Conservation (phyloP, 1,140 invertebrate species). For the Zaprionus nigranus region DNA sequence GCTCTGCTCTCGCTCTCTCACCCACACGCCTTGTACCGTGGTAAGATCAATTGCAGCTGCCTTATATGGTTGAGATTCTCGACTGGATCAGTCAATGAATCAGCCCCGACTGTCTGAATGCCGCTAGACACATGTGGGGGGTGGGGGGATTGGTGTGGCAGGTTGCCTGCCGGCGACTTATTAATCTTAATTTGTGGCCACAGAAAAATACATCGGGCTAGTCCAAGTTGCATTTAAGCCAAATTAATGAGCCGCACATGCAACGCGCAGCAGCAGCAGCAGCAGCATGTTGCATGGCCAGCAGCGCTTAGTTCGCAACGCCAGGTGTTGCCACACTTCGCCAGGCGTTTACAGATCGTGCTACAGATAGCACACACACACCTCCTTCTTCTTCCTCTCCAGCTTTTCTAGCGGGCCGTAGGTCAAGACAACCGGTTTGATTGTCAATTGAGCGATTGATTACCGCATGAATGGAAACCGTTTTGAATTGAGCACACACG, state of each 20-base stretch:
- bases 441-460: slow-evolving; percentile 16
- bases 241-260: slow-evolving; percentile 39
- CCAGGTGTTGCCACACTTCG: slow-evolving; percentile 3
- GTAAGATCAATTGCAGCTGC: slow-evolving; percentile 38
- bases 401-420: not conserved
- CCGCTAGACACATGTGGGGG: slow-evolving; percentile 21
- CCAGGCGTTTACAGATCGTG: slow-evolving; percentile 23
- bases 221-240: slow-evolving; percentile 31
- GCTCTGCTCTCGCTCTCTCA: too few species aligned
- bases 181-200: slow-evolving; percentile 50
- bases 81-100: slow-evolving; percentile 21
- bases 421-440: slow-evolving; percentile 18
- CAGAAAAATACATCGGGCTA: not conserved
- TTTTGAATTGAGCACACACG: slow-evolving; percentile 35
- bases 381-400: not conserved
- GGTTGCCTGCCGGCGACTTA: slow-evolving; percentile 37
- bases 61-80: slow-evolving; percentile 24
- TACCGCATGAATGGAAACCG: slow-evolving; percentile 28
- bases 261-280: slow-evolving; percentile 6
- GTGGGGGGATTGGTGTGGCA: not conserved
- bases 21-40: not conserved
- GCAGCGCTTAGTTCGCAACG: slow-evolving; percentile 9
- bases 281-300: not conserved
- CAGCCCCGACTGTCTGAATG: slow-evolving; percentile 27
- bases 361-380: slow-evolving; percentile 11